A percentile compares a stretch with the other conserved stretches of the same genome.
Evolutionary conservation across 2,797 vertebrate genomes (phyloP).

Genomic region (Neosilurus hyrtlii): DNA sequence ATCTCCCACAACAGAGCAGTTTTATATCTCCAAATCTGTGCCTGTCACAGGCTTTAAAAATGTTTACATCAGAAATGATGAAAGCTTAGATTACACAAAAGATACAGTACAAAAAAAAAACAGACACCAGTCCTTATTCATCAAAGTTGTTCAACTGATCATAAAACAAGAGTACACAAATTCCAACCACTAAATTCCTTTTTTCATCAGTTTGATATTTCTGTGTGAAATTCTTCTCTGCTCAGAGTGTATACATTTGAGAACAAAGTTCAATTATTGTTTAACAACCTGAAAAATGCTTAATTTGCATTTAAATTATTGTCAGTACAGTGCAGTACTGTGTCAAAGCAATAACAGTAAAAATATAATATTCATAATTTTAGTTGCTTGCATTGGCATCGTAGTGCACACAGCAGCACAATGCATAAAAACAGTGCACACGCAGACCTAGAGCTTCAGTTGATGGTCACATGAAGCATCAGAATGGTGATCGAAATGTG

Average conservation of each 20-base stretch:
- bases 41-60: constrained; percentile 16
- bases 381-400: background rate
- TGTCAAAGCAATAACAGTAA: background rate
- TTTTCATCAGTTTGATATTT: background rate
- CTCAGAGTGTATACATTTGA: background rate
- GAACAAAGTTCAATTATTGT: background rate
- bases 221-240: background rate
- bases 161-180: background rate
- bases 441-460: background rate
- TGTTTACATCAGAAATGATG: constrained; percentile 44
- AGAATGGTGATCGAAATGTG: background rate
- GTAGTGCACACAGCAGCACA: background rate
- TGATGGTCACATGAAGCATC: background rate
- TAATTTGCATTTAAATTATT: constrained; percentile 1
- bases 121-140: background rate
- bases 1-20: constrained; percentile 1
- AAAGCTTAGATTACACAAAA: constrained; percentile 16
- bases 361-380: background rate
- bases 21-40: constrained; percentile 40
- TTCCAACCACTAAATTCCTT: background rate
- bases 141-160: background rate
- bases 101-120: background rate
- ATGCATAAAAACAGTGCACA: background rate
- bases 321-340: background rate
- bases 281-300: background rate